These are phyloP conservation scores for Heterochromis multidens DNA, from an alignment of 2,113 vertebrate species.

Conservation along the genomic window DNA sequence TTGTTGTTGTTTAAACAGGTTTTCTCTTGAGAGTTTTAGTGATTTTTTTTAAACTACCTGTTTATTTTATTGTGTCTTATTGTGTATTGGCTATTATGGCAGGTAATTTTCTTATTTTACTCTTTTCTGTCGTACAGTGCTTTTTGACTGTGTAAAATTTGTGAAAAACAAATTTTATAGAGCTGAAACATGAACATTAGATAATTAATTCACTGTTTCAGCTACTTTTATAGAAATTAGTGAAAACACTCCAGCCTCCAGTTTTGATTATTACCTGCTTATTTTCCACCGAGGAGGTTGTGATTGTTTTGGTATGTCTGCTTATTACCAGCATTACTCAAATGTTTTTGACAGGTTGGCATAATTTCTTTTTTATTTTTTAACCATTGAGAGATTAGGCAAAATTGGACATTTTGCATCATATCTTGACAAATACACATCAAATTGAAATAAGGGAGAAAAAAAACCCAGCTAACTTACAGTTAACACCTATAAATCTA, in stretches of 20 bases:
- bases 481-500: background rate
- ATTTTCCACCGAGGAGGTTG: background rate
- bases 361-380: background rate
- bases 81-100: background rate
- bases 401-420: no score
- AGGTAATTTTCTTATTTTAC: background rate
- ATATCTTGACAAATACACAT: background rate
- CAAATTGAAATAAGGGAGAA: background rate
- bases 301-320: background rate
- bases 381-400: background rate
- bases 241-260: background rate
- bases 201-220: background rate
- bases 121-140: background rate
- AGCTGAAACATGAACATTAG: background rate
- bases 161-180: background rate
- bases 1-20: no score
- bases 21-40: no score
- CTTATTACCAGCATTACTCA: background rate
- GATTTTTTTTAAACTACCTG: accelerated
- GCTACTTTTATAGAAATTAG: background rate
- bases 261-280: background rate
- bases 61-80: no score
- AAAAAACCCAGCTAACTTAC: background rate
- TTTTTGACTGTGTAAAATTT: background rate
- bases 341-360: background rate